Conservation (phyloP, 2,888 invertebrate genomes). For the Myopa testacea region DNA sequence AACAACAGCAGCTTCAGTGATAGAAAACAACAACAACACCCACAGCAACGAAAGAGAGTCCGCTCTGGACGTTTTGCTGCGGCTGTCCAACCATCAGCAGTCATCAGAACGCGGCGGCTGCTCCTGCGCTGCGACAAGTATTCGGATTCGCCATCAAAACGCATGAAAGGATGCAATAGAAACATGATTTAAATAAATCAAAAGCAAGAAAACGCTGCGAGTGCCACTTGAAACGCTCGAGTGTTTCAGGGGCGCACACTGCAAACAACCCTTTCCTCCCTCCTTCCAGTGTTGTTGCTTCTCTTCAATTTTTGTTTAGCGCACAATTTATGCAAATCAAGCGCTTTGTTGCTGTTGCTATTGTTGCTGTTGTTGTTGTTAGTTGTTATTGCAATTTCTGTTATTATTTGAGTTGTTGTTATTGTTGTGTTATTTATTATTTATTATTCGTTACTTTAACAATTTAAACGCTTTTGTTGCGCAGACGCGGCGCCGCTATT, state of each 20-base stretch:
- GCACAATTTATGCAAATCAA: constrained; percentile 29
- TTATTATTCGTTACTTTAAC: constrained; percentile 26
- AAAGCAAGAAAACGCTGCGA: constrained; percentile 3
- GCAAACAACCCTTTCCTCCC: neutral
- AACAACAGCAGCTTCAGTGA: neutral
- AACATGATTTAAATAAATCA: neutral
- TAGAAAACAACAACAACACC: neutral
- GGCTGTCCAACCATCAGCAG: neutral
- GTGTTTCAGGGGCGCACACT: constrained; percentile 8
- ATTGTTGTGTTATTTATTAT: neutral
- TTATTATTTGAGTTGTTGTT: neutral
- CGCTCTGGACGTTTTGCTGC: neutral
- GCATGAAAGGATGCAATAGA: neutral
- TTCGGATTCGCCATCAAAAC: neutral
- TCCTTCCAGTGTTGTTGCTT: neutral
- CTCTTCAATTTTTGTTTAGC: neutral
- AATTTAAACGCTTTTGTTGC: constrained; percentile 30
- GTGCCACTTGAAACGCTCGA: constrained; percentile 30
- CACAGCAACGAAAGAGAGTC: too few relatives aligned
- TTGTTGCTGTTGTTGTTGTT: neutral
- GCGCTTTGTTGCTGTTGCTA: constrained; percentile 1
- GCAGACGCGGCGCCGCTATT: constrained; percentile 12
- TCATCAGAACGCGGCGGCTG: constrained; percentile 4
- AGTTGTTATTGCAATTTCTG: neutral
- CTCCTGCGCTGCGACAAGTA: neutral